These are phyloP conservation scores for Drosophila equinoxialis DNA, from an alignment of 1,140 invertebrate genomes.

Conservation along the genomic window DNA sequence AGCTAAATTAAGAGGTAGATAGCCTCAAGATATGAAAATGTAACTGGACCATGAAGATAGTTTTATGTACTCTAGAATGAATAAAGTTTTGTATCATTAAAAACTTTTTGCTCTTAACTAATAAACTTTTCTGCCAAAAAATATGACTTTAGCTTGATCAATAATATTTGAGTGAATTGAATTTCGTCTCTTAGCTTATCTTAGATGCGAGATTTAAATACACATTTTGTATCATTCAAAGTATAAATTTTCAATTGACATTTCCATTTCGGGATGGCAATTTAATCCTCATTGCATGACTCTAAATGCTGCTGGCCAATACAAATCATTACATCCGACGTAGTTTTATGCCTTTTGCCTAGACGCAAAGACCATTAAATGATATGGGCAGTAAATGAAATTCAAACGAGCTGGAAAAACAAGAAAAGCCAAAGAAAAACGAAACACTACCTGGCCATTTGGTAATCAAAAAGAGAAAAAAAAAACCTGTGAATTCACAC, in stretches of 20 bases:
- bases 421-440: slow-evolving; percentile 36
- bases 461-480: slow-evolving; percentile 39
- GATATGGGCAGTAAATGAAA: slow-evolving; percentile 47
- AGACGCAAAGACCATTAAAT: slow-evolving; percentile 8
- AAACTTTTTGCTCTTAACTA: neutral
- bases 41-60: too few species aligned
- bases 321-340: slow-evolving; percentile 21
- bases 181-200: neutral
- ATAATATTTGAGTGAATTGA: neutral
- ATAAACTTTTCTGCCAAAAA: too few species aligned
- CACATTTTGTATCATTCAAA: slow-evolving; percentile 23
- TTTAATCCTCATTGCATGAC: slow-evolving; percentile 45
- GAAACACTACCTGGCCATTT: slow-evolving; percentile 54
- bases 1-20: neutral
- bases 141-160: too few species aligned
- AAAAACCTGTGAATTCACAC: slow-evolving; percentile 30
- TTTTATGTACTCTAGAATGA: too few species aligned
- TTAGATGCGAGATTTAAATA: neutral
- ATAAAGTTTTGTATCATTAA: too few species aligned
- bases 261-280: slow-evolving; percentile 25
- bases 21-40: too few species aligned
- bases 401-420: slow-evolving; percentile 44
- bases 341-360: neutral
- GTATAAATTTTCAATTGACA: slow-evolving; percentile 69
- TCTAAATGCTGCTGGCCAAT: slow-evolving; percentile 38